Conservation (phyloP, 1,140 invertebrate genomes). For the Brachionus sp. region DNA sequence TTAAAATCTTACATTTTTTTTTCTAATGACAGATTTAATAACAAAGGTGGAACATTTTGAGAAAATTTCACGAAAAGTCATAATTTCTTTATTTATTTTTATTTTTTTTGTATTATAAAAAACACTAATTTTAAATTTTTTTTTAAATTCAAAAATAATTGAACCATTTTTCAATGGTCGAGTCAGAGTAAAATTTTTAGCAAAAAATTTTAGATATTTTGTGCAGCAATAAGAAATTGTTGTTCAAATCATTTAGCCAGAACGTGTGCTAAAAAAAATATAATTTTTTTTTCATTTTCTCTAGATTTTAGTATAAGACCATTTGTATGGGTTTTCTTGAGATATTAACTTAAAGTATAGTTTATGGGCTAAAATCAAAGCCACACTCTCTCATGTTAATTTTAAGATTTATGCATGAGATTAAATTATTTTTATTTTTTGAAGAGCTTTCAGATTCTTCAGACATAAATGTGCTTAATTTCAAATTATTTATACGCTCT, state of each 20-base stretch:
- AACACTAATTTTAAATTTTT: too few species aligned
- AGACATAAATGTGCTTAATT: conserved; percentile 9
- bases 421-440: not conserved
- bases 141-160: not conserved
- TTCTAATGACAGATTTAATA: not conserved
- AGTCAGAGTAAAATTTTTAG: not conserved
- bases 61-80: too few species aligned
- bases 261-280: not conserved
- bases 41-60: not conserved
- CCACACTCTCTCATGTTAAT: not conserved
- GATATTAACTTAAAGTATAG: not conserved
- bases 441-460: not conserved
- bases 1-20: not conserved
- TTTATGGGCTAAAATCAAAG: not conserved
- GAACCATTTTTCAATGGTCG: not conserved
- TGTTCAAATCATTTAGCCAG: not conserved
- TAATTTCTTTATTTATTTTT: too few species aligned
- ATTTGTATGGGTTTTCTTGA: not conserved
- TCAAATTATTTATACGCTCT: conserved; percentile 9
- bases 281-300: not conserved
- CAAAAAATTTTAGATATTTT: not conserved
- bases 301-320: not conserved
- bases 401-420: not conserved
- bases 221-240: not conserved
- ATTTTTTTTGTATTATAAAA: too few species aligned